A percentile compares a stretch with the other conserved stretches of the same genome.
These are phyloP conservation scores for Ruditapes philippinarum DNA, from an alignment of 1,140 invertebrate species.

Conservation along the genomic window DNA sequence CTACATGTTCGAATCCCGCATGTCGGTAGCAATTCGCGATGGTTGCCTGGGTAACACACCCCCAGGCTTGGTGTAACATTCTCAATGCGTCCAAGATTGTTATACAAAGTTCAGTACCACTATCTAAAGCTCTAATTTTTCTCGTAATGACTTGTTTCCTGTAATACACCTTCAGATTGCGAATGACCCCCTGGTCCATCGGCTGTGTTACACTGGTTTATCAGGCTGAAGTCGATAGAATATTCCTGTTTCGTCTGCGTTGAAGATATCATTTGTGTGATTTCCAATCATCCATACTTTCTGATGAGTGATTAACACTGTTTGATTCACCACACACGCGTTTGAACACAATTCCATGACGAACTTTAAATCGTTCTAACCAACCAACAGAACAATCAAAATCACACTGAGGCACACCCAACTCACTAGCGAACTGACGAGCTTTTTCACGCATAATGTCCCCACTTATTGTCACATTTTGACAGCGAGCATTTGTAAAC, in stretches of 20 bases:
- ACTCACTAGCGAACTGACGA: too few species aligned
- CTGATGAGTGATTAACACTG: background rate
- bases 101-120: too few species aligned
- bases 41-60: too few species aligned
- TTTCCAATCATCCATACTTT: constrained; percentile 1
- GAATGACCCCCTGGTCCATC: too few species aligned
- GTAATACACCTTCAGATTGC: too few species aligned
- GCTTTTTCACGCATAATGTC: constrained; percentile 41
- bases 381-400: constrained; percentile 52
- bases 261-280: constrained; percentile 59
- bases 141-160: background rate
- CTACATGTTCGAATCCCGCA: too few species aligned
- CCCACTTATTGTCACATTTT: constrained; percentile 41
- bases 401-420: background rate
- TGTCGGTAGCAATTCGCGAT: too few species aligned
- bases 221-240: constrained; percentile 67
- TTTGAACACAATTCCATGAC: constrained; percentile 47
- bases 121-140: too few species aligned
- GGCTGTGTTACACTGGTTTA: constrained; percentile 51
- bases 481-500: constrained; percentile 29
- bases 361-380: constrained; percentile 37
- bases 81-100: too few species aligned
- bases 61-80: too few species aligned
- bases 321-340: too few species aligned
- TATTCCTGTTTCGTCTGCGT: constrained; percentile 69